Conservation (phyloP, 2,888 invertebrate genomes). For the Willowsia nigromaculata region DNA sequence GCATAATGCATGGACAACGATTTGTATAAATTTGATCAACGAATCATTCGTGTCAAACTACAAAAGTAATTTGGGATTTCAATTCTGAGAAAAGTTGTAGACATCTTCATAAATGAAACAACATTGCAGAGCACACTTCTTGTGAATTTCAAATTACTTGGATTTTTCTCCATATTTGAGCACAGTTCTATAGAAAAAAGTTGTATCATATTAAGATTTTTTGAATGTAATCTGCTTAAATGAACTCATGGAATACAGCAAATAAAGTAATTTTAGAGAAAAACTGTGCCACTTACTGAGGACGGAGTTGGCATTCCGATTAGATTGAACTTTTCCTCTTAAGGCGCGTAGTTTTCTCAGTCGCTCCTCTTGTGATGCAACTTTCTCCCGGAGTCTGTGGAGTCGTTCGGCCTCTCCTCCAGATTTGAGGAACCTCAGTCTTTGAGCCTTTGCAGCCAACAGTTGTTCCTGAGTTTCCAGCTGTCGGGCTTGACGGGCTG, state of each 20-base stretch:
- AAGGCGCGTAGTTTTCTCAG: slow-evolving; percentile 93
- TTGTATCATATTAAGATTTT: background rate
- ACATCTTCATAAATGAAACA: background rate
- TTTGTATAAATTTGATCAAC: background rate
- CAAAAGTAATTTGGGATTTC: background rate
- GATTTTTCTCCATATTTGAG: background rate
- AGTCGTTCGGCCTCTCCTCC: slow-evolving; percentile 88
- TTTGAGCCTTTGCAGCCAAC: slow-evolving; percentile 95
- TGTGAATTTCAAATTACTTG: background rate
- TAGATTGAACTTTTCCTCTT: slow-evolving; percentile 95
- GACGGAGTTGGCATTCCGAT: slow-evolving; percentile 93
- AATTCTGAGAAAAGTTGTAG: too few relatives aligned
- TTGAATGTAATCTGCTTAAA: background rate
- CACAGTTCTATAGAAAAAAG: background rate
- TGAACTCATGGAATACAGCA: background rate
- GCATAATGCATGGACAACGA: background rate
- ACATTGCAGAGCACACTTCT: background rate
- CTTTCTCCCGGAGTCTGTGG: slow-evolving; percentile 91
- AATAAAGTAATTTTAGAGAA: background rate
- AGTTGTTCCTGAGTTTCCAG: slow-evolving; percentile 96
- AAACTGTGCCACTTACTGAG: slow-evolving; percentile 88
- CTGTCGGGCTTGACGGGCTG: slow-evolving; percentile 97
- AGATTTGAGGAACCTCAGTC: slow-evolving; percentile 95
- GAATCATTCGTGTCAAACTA: background rate
- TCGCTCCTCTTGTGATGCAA: slow-evolving; percentile 97